Conservation (phyloP, 1,140 invertebrate species). For the Drosophila varians region DNA sequence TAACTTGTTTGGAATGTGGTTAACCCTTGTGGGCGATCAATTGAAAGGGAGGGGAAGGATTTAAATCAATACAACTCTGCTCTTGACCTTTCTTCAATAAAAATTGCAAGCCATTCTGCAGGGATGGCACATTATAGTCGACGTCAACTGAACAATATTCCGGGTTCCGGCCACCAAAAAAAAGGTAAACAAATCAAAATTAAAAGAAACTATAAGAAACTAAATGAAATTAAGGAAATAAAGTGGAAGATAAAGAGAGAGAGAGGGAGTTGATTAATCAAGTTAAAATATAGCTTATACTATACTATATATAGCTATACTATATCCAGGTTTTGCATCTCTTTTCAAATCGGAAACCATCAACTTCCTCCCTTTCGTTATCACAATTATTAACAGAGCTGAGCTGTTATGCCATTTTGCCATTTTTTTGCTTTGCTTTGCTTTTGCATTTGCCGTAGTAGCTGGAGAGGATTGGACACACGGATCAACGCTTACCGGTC, state of each 20-base stretch:
- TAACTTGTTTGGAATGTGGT: background rate
- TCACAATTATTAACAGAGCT: background rate
- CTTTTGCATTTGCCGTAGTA: constrained; percentile 32
- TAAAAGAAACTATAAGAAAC: constrained; percentile 40
- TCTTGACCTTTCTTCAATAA: constrained; percentile 88
- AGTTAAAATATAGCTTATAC: too few relatives aligned
- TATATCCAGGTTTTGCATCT: background rate
- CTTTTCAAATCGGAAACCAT: background rate
- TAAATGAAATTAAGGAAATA: constrained; percentile 25
- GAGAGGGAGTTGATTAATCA: background rate
- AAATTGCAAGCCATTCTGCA: constrained; percentile 88
- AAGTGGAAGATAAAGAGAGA: constrained; percentile 26
- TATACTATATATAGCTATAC: too few relatives aligned
- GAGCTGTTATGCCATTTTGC: background rate
- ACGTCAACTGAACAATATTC: constrained; percentile 87
- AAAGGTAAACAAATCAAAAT: constrained; percentile 4
- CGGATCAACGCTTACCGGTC: constrained; percentile 88
- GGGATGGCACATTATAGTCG: constrained; percentile 90
- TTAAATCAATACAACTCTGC: constrained; percentile 35
- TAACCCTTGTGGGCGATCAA: background rate
- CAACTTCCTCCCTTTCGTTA: constrained; percentile 4
- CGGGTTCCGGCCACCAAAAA: constrained; percentile 61
- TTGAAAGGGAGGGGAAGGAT: background rate
- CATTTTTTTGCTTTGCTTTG: background rate
- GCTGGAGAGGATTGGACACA: background rate